A percentile compares a stretch with the other conserved stretches of the same genome.
Conservation (phyloP, 2,113 vertebrate genomes). For the Numida meleagris region DNA sequence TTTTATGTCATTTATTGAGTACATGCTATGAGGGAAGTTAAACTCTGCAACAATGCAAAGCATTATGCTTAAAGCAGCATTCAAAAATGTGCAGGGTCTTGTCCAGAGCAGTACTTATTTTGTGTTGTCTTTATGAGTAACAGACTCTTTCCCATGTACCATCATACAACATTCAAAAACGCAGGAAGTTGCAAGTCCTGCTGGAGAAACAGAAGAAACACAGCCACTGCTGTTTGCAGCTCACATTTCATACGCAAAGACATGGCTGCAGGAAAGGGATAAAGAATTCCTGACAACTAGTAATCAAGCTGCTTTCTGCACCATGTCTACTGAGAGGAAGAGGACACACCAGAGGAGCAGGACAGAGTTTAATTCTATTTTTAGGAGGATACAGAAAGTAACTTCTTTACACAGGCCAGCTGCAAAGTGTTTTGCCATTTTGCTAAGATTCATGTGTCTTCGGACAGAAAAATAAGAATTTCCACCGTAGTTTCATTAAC, state of each 20-base stretch:
- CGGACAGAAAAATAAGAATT: not conserved
- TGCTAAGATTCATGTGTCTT: not conserved
- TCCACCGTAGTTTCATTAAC: not conserved
- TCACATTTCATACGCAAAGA: not conserved
- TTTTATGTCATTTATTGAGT: not conserved
- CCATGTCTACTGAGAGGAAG: not conserved
- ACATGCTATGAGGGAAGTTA: not conserved
- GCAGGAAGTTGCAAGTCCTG: not conserved
- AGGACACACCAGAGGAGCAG: not conserved
- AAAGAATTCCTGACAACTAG: not conserved
- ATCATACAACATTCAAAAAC: not conserved
- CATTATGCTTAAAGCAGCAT: not conserved
- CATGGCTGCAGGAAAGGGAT: not conserved
- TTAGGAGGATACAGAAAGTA: not conserved
- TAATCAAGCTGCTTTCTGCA: not conserved
- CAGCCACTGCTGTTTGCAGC: not conserved
- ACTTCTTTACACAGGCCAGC: not conserved
- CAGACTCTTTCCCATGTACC: not conserved
- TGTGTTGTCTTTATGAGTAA: not conserved
- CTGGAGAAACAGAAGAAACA: not conserved
- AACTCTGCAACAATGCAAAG: not conserved
- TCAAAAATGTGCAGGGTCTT: not conserved
- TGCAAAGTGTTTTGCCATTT: not conserved
- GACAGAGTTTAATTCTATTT: not conserved
- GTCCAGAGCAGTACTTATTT: not conserved